Base-by-base conservation (phyloP, 2,888 invertebrate species). In the Prenolepis imparis region DNA sequence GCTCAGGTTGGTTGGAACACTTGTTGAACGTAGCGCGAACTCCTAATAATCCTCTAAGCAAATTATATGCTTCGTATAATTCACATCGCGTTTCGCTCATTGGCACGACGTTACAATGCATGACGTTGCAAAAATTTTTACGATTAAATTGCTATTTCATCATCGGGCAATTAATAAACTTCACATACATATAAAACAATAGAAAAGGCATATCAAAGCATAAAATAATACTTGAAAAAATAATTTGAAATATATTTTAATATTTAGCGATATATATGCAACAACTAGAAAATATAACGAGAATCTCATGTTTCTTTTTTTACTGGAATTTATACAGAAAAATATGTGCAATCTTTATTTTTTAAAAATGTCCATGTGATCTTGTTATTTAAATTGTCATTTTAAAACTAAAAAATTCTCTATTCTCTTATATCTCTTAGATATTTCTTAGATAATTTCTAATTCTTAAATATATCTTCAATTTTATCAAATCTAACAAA, bases 1-100 rank as follows among this genome's bases (percentile, higher is more conserved):
- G 86, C 85, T 84, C 84, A 87, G 88, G 84, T 88, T 87, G 89
- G 88, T 89, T 90, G 89, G 87, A 93, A 93, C 94, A 94, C 94
- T 94, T 94, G 93, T 93, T 94, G 93, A 93, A 91, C 89, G 89
- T 90, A 91, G 92, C 92, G 84, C 92, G 84, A 85, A 90, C 86
- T 74, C 90, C 91, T 68, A 75, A 86, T 84, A 86, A 87, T 85
- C 84, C 86, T 77, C 87, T 78, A 74, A 74, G 57, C 82, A 68
- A 86, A 80, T 86, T 86, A 80, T 70, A 77, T 67, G 75, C 80
- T 83, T 64, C 59, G 72, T 84, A 66, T 73, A 86, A 82, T 67
- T 74, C 70, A n/a, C 36, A 66, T 70, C 41, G 32, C 21, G 32
- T 59, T 78, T 59, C 57, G 24, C 39, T 77, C 44, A 59, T 70